Evolutionary conservation across 1,140 invertebrate genomes (phyloP).

Genomic region (Nephila pilipes): DNA sequence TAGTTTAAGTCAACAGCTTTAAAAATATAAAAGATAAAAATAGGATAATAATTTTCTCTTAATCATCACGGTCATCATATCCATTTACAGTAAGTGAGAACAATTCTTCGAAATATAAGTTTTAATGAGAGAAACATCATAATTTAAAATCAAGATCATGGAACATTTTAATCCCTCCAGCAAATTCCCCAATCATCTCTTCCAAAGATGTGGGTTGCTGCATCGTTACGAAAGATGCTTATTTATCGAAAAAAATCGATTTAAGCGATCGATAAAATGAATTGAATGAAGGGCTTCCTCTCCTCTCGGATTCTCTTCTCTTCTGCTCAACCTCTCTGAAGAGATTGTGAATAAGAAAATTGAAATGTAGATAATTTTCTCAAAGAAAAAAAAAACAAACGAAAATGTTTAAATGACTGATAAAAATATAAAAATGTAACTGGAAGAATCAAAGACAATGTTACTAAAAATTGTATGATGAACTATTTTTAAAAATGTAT

Average conservation of each 20-base stretch:
- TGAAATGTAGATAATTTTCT: neutral
- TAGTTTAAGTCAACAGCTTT: too few relatives aligned
- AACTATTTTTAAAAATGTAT: neutral
- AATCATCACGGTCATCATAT: too few relatives aligned
- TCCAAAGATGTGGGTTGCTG: neutral
- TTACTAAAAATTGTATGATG: neutral
- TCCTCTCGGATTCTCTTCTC: neutral
- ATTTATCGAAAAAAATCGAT: constrained; percentile 69
- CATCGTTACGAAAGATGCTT: constrained; percentile 23
- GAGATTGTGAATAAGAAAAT: neutral
- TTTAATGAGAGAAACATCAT: neutral
- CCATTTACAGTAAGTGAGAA: too few relatives aligned
- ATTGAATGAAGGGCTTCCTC: constrained; percentile 23
- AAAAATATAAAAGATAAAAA: too few relatives aligned
- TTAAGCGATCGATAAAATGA: constrained; percentile 50
- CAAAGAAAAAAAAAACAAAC: neutral
- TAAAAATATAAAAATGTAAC: neutral
- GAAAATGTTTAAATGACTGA: neutral
- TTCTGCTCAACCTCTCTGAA: neutral
- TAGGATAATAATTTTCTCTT: too few relatives aligned
- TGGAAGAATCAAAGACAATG: neutral
- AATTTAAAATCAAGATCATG: neutral
- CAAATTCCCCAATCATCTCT: neutral
- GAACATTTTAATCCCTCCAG: neutral
- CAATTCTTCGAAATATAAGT: too few relatives aligned